Evolutionary conservation across 2,797 vertebrate genomes (phyloP).

Genomic region (Malurus splendens): DNA sequence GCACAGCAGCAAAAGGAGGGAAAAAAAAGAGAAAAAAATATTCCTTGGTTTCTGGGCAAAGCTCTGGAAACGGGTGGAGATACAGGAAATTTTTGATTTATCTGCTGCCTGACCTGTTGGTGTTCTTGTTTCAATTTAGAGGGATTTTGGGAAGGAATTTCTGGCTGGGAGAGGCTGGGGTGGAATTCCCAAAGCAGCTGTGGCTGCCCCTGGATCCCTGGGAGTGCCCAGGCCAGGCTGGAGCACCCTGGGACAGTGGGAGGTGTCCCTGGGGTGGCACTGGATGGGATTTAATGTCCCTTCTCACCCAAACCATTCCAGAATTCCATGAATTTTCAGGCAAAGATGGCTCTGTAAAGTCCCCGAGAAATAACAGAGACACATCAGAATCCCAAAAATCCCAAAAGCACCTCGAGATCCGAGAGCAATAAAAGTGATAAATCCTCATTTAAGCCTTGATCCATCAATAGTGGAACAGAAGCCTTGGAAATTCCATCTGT

Average conservation of each 20-base stretch:
- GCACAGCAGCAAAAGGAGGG: background rate
- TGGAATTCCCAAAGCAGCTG: background rate
- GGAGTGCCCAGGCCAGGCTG: background rate
- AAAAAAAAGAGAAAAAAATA: background rate
- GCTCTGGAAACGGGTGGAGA: background rate
- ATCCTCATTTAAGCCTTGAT: background rate
- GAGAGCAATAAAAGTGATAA: background rate
- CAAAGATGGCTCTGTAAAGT: background rate
- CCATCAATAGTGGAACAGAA: background rate
- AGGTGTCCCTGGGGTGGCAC: background rate
- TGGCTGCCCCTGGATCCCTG: background rate
- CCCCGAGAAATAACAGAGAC: background rate
- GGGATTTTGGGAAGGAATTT: background rate
- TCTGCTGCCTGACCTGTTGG: no score
- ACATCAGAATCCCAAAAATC: background rate
- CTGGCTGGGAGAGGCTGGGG: background rate
- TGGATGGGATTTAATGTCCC: rapidly evolving
- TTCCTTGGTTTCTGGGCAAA: background rate
- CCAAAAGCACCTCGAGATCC: background rate
- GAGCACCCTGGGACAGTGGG: rapidly evolving
- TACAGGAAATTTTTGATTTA: background rate
- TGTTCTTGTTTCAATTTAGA: rapidly evolving
- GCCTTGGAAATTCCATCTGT: background rate
- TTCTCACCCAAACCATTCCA: background rate
- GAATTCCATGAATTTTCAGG: background rate